Base-by-base conservation (phyloP, 1,140 invertebrate genomes). In the Formica selysi region DNA sequence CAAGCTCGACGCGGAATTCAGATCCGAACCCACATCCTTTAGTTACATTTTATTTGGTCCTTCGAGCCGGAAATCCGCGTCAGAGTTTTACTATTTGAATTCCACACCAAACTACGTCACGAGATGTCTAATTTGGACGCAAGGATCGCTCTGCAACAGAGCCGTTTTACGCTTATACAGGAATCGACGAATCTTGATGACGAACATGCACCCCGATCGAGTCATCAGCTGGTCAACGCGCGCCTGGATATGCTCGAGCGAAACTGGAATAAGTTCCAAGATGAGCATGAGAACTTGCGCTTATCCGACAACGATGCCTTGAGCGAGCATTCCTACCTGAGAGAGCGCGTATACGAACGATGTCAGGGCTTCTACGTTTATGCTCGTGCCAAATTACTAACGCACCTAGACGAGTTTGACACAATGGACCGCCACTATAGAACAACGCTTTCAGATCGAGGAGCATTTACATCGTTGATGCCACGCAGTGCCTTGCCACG, bases 141-240 rank as follows among this genome's bases (percentile, higher is more conserved):
- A 3, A 32, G 26, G 1, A 61, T 61, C 26, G 26, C 26, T 13
- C 59, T 61, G 0, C 59, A 61, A 29, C 26, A 6, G 59, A 3
- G 22, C 26, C 59, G 59, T 0, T 61, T 61, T 29, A 29, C 13
- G 0, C 26, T 61, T 1, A 61, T 61, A 16, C 22, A 61, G 10
- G 22, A 29, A 61, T 26, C 59, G 3, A 8, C 26, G 26, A 10
- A 19, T 2, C 32, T 61, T 8, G 19, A 61, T 1, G 10, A 29
- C 1, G 7, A 0, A 32, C 1, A 26, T 0, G 11, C 0, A 7
- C 0, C 59, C 1, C 26, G 0, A 7, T 10, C 26, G 19, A n/a
- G 5, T 4, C 59, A 6, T 6, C 26, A 61, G 0, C 4, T 61
- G 8, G 5, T 61, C 7, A 62, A 0, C 0, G 3, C 29, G 0